Evolutionary conservation across 1,140 invertebrate genomes (phyloP).

Genomic region (Hetaerina americana): DNA sequence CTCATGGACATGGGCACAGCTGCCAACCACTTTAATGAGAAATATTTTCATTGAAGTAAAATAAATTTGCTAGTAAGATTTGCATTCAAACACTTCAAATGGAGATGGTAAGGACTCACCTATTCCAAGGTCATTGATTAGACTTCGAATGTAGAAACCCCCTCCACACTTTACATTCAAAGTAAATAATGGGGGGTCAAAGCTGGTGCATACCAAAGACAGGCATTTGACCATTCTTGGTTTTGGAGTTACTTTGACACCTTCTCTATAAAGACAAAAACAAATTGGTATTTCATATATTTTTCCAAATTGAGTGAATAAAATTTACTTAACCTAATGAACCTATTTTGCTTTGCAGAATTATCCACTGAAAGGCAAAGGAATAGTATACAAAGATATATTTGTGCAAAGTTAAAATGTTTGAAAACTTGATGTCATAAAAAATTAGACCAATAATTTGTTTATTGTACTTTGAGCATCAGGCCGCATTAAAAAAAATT

Average conservation of each 20-base stretch:
- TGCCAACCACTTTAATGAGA: conserved; percentile 17
- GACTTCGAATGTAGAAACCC: conserved; percentile 22
- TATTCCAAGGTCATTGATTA: conserved; percentile 20
- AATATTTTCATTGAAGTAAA: neutral
- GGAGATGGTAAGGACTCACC: too few species aligned
- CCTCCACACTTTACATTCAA: conserved; percentile 19
- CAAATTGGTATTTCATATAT: neutral
- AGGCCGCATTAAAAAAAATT: too few species aligned
- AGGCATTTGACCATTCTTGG: conserved; percentile 13
- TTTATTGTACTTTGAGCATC: too few species aligned
- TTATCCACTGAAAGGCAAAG: neutral
- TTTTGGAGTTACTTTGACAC: conserved; percentile 6
- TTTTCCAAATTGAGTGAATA: neutral
- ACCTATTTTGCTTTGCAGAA: neutral
- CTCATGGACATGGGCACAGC: conserved; percentile 19
- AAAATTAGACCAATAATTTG: too few species aligned
- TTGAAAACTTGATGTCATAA: too few species aligned
- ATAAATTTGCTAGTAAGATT: neutral
- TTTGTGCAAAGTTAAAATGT: too few species aligned
- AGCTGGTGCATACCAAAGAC: conserved; percentile 16
- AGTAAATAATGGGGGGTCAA: conserved; percentile 20
- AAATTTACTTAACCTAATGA: neutral
- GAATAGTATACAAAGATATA: too few species aligned
- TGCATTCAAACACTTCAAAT: neutral
- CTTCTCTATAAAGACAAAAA: conserved; percentile 14